A percentile compares a stretch with the other conserved stretches of the same genome.
phyloP scores from a whole-genome alignment of 2,797 vertebrate genomes.

The Eulemur albifrons region DNA sequence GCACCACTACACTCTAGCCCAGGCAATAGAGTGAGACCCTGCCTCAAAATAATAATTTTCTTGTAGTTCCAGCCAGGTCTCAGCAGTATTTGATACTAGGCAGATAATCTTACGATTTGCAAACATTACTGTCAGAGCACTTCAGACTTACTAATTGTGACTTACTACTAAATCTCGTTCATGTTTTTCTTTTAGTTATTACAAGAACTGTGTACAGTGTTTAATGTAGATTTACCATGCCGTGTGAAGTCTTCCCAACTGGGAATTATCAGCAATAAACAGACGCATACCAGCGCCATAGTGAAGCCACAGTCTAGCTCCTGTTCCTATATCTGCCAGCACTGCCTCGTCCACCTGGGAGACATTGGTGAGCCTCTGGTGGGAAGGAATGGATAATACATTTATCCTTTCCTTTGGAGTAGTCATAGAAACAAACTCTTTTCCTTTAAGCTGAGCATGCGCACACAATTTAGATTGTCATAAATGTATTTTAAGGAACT shows the following conservation, averaged over 20 bases:
- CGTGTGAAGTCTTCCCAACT: constrained; percentile 97
- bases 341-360: constrained; percentile 99
- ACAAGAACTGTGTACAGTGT: constrained; percentile 98
- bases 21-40: not conserved
- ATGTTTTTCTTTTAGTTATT: constrained; percentile 87
- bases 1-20: not conserved
- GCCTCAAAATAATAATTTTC: not conserved
- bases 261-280: constrained; percentile 98
- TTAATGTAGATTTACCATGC: constrained; percentile 97
- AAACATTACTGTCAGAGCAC: not conserved
- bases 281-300: constrained; percentile 91
- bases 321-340: constrained; percentile 99
- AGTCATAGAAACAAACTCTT: not conserved
- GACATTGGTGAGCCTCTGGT: constrained; percentile 93
- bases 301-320: constrained; percentile 98
- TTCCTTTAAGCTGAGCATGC: not conserved
- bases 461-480: not conserved
- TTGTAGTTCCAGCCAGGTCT: not conserved
- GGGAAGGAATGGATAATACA: not conserved
- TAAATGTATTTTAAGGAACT: constrained; percentile 23
- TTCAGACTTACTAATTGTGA: not conserved
- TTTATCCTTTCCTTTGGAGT: not conserved
- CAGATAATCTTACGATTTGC: not conserved
- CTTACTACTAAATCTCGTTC: constrained; percentile 47
- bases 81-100: not conserved